A percentile compares a stretch with the other conserved stretches of the same genome.
Evolutionary conservation across 2,113 vertebrate genomes (phyloP).

Genomic region (human): GRCh38 chr14:79734501-79735000

Average conservation of each 20-base stretch:
- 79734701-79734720: neutral
- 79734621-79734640: neutral
- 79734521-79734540: neutral
- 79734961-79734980: neutral
- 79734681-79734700: neutral
- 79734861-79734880: neutral
- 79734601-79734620: neutral
- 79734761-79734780: neutral
- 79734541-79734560: neutral
- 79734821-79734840: neutral
- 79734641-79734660: neutral
- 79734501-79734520: slow-evolving; percentile 25
- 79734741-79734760: neutral
- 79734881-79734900: neutral
- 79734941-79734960: neutral
- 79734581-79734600: neutral
- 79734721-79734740: neutral
- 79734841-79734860: neutral
- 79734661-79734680: neutral
- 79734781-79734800: neutral
- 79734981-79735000: neutral
- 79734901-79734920: neutral
- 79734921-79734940: neutral
- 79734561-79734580: neutral
- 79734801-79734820: neutral